These are phyloP conservation scores for Vanessa cardui DNA, from an alignment of 2,888 invertebrate species.

Conservation along the genomic window DNA sequence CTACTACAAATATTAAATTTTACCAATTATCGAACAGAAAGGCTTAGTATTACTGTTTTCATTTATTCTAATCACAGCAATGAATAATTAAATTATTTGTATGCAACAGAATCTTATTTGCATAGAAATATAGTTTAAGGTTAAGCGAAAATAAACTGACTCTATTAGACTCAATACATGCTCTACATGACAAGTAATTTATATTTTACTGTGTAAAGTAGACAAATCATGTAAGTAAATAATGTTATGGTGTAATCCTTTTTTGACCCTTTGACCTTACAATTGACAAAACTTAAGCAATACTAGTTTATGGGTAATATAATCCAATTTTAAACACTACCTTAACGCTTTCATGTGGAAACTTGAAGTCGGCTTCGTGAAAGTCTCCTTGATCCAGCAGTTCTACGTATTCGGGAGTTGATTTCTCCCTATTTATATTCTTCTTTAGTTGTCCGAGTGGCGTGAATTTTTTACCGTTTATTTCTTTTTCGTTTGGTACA, in stretches of 20 bases:
- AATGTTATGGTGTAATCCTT: constrained; percentile 6
- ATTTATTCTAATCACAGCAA: not conserved
- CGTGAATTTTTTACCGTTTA: constrained; percentile 75
- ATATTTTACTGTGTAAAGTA: no score
- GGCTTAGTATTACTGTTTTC: no score
- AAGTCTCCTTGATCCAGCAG: constrained; percentile 69
- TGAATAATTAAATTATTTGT: not conserved
- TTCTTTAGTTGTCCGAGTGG: constrained; percentile 72
- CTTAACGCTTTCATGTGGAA: constrained; percentile 79
- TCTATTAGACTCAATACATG: not conserved
- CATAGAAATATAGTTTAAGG: not conserved
- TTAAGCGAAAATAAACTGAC: constrained; percentile 1
- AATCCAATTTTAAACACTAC: constrained; percentile 41
- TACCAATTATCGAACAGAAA: no score
- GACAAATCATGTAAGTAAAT: no score
- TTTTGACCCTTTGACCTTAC: constrained; percentile 20
- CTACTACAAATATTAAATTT: no score
- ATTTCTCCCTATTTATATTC: constrained; percentile 70
- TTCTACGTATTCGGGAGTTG: constrained; percentile 65
- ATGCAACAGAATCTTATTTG: not conserved
- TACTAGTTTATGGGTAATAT: not conserved
- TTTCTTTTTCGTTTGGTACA: constrained; percentile 74
- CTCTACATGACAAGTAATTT: no score
- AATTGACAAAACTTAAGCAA: constrained; percentile 48
- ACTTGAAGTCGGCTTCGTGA: constrained; percentile 69